Conservation (phyloP, 37 sponge, comb jelly and placozoan genomes). For the Mnemiopsis leidyi region DNA sequence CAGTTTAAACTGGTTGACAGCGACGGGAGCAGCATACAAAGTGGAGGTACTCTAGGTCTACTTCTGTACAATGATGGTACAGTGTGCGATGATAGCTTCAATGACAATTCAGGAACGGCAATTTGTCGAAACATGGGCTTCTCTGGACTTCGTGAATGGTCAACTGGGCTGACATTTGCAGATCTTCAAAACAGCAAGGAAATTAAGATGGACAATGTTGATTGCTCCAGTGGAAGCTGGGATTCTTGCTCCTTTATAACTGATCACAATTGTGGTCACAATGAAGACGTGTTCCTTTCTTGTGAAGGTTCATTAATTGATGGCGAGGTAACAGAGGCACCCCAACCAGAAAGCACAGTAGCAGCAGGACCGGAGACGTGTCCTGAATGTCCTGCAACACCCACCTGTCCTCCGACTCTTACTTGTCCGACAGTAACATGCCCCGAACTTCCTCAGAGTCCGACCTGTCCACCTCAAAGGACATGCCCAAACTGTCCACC, state of each 20-base stretch:
- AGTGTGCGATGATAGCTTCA: not conserved
- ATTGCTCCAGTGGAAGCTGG: not conserved
- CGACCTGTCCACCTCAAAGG: not conserved
- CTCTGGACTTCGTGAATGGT: not conserved
- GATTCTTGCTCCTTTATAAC: not conserved
- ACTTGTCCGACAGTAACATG: not conserved
- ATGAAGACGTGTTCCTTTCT: not conserved
- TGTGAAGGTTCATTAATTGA: not conserved
- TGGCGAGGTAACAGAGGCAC: not conserved
- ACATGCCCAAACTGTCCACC: not conserved
- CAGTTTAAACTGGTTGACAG: not conserved
- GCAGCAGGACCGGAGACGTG: too few relatives aligned
- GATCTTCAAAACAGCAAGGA: not conserved
- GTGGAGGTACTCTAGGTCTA: not conserved
- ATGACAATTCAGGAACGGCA: not conserved
- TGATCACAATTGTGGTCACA: not conserved
- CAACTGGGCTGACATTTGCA: not conserved
- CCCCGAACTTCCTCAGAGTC: not conserved
- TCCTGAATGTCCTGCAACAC: too few relatives aligned
- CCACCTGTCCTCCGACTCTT: too few relatives aligned
- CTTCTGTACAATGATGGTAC: not conserved
- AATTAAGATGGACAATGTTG: not conserved
- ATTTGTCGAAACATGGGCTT: not conserved
- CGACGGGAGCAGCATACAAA: not conserved
- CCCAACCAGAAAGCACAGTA: not conserved